These are phyloP conservation scores for Dynastes hyllus DNA, from an alignment of 2,888 invertebrate genomes.

Conservation along the genomic window DNA sequence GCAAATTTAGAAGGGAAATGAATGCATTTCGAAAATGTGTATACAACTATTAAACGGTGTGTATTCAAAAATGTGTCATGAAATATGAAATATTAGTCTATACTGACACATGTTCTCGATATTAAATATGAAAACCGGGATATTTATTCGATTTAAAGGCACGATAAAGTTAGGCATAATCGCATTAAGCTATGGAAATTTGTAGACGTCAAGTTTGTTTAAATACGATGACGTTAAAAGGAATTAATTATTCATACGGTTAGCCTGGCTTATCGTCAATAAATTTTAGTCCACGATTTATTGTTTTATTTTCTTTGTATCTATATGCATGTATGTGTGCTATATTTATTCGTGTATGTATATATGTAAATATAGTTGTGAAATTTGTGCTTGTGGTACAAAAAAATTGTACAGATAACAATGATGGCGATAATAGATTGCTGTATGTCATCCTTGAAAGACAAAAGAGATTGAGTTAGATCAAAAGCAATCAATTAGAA, in stretches of 20 bases:
- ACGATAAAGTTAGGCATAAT: conserved; percentile 14
- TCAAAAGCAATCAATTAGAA: no score
- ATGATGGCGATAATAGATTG: no score
- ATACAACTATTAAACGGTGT: no score
- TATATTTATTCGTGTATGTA: no score
- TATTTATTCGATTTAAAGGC: conserved; percentile 10
- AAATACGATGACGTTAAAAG: conserved; percentile 12
- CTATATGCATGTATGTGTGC: no score
- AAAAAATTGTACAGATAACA: no score
- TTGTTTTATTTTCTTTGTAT: not conserved
- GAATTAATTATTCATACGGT: conserved; percentile 39
- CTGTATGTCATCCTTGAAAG: no score
- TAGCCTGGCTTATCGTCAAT: conserved; percentile 3
- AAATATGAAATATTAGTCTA: not conserved
- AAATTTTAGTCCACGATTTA: conserved; percentile 20
- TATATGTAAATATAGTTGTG: no score
- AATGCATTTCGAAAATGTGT: no score
- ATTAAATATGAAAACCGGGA: conserved; percentile 2
- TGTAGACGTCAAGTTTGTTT: conserved; percentile 29
- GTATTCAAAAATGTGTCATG: not conserved
- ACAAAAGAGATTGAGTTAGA: no score
- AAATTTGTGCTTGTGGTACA: no score
- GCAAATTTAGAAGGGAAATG: no score
- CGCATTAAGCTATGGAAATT: conserved; percentile 17
- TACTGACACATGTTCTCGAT: not conserved